phyloP scores from a whole-genome alignment of 2,888 invertebrate species.

The Caenorhabditis macrosperma region DNA sequence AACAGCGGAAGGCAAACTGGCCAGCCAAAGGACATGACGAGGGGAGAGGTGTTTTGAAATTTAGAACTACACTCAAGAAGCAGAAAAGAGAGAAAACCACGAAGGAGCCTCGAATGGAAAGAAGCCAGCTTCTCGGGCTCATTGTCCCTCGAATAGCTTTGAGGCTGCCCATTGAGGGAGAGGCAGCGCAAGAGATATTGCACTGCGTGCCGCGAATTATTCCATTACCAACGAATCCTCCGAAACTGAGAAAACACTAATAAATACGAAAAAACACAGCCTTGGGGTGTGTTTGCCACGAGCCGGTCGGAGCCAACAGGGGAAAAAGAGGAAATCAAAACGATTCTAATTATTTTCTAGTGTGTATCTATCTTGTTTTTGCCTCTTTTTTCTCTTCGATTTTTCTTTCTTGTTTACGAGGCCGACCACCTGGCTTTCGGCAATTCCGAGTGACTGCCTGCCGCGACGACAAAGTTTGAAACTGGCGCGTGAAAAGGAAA shows the following conservation, averaged over 20 bases:
- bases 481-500: conserved; percentile 1
- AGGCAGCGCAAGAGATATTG: background rate
- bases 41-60: conserved; percentile 28
- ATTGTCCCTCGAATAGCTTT: conserved; percentile 27
- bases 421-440: conserved; percentile 34
- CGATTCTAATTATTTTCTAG: conserved; percentile 10
- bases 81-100: conserved; percentile 8
- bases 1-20: conserved; percentile 8
- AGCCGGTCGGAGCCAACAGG: background rate
- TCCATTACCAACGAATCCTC: background rate
- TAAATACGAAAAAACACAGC: too few relatives aligned
- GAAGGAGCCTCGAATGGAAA: conserved; percentile 39
- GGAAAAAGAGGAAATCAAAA: conserved; percentile 6
- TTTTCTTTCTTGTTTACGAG: conserved; percentile 42
- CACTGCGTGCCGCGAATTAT: background rate
- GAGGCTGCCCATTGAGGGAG: conserved; percentile 22
- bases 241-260: background rate
- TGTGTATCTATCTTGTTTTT: background rate
- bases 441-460: background rate
- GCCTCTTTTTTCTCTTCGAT: background rate
- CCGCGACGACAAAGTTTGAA: background rate
- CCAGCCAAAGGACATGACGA: too few relatives aligned
- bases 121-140: conserved; percentile 18
- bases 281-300: too few relatives aligned
- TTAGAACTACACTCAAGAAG: conserved; percentile 10